Percentiles rank a stretch among this genome's conserved stretches.
Conservation (phyloP, 2,797 vertebrate species). For the Phrynocephalus guinanensis region DNA sequence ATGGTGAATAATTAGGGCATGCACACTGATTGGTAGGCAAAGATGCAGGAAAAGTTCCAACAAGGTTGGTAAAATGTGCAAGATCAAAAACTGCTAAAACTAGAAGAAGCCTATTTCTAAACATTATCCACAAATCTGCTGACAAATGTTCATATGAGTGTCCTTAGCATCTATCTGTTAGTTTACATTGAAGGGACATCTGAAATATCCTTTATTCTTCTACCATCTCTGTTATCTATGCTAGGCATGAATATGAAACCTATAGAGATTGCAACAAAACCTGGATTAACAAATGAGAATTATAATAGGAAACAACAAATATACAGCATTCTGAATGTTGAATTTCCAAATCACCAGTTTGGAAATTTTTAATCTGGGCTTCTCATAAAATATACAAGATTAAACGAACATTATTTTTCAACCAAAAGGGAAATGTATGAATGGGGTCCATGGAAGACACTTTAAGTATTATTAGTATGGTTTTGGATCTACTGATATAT, state of each 20-base stretch:
- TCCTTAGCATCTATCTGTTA: background rate
- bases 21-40: background rate
- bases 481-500: background rate
- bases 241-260: background rate
- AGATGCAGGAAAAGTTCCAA: background rate
- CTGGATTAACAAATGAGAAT: background rate
- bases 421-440: background rate
- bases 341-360: background rate
- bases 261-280: background rate
- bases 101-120: background rate
- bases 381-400: background rate
- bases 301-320: background rate
- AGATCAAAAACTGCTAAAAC: background rate
- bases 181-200: background rate
- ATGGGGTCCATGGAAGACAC: background rate
- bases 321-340: background rate
- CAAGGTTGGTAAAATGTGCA: background rate
- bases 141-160: background rate
- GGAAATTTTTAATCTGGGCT: background rate
- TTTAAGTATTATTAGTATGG: background rate
- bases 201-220: background rate
- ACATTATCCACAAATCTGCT: background rate
- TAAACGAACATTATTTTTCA: constrained; percentile 6
- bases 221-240: background rate
- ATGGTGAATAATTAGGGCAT: background rate